Conservation (phyloP, 1,140 invertebrate species). For the Cyrtorhinus lividipennis region DNA sequence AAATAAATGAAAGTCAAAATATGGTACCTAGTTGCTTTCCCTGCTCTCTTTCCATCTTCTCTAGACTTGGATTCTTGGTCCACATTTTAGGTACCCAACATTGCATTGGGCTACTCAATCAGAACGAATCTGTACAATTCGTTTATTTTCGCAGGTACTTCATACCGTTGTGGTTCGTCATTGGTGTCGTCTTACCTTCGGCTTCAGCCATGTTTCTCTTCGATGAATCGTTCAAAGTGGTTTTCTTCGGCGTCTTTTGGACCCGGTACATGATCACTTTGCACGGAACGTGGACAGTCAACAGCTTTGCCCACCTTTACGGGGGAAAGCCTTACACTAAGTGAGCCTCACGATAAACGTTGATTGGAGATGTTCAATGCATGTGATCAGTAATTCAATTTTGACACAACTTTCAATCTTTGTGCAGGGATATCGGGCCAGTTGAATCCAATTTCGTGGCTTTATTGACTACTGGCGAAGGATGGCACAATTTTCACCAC, state of each 20-base stretch:
- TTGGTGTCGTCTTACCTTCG: constrained; percentile 46
- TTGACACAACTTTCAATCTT: too few species aligned
- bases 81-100: too few species aligned
- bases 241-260: constrained; percentile 24
- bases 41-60: too few species aligned
- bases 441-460: constrained; percentile 55
- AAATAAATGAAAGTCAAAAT: too few species aligned
- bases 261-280: constrained; percentile 46
- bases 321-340: constrained; percentile 56
- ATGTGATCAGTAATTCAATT: constrained; percentile 38
- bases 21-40: too few species aligned
- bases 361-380: constrained; percentile 21
- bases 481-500: constrained; percentile 94
- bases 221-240: constrained; percentile 34
- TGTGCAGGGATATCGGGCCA: constrained; percentile 51
- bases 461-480: constrained; percentile 58
- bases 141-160: constrained; percentile 44
- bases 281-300: constrained; percentile 60
- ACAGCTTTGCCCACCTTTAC: constrained; percentile 55
- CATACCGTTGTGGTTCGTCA: constrained; percentile 42
- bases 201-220: constrained; percentile 39
- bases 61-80: too few species aligned
- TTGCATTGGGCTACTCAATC: too few species aligned
- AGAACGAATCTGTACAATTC: too few species aligned
- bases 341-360: constrained; percentile 1